phyloP scores from a whole-genome alignment of 1,140 invertebrate genomes.

The Chironomus tepperi region DNA sequence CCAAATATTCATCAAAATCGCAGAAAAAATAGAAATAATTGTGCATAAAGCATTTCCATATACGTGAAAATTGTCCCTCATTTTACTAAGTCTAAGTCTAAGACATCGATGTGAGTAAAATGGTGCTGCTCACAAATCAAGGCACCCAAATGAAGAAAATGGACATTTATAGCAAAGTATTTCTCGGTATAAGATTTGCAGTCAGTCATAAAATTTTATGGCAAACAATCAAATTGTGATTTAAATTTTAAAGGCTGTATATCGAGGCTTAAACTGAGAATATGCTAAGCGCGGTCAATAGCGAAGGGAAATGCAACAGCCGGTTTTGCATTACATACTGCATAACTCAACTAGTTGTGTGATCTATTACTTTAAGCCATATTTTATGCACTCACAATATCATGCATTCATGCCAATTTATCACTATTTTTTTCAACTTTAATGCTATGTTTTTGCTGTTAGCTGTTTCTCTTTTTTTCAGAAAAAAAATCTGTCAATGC shows the following conservation, averaged over 20 bases:
- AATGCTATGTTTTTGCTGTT: no score
- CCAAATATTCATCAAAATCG: no score
- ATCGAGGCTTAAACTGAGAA: no score
- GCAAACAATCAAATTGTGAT: conserved; percentile 6
- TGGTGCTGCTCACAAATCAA: no score
- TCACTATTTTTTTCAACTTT: neutral
- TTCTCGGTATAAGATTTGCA: neutral
- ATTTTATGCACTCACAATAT: no score
- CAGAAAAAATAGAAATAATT: no score
- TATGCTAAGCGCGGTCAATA: neutral
- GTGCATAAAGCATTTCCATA: neutral
- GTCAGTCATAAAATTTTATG: conserved; percentile 1
- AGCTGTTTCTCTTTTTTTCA: no score
- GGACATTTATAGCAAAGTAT: no score
- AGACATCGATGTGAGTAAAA: no score
- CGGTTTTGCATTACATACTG: neutral
- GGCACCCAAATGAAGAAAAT: no score
- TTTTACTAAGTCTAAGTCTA: neutral
- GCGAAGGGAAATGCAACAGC: neutral
- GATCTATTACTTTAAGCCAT: neutral
- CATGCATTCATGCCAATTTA: conserved; percentile 4
- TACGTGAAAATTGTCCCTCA: neutral
- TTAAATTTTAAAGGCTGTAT: neutral
- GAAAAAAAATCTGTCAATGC: neutral
- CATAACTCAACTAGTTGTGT: neutral